Evolutionary conservation across 1,140 invertebrate species (phyloP).

Genomic region (Chironomus striatipennis): DNA sequence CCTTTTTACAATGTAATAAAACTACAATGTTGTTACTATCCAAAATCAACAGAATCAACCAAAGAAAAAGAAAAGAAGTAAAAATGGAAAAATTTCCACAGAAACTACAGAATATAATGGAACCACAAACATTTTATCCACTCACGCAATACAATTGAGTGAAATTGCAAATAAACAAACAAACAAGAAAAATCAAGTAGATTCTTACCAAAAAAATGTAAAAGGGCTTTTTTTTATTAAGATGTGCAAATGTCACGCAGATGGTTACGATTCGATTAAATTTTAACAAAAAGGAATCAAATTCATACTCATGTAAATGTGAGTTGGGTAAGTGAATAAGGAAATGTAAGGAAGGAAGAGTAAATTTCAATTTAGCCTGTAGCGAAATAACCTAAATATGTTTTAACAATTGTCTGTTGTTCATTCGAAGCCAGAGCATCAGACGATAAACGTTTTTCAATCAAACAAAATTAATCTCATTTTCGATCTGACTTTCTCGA

Average conservation of each 20-base stretch:
- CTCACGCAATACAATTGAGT: slow-evolving; percentile 18
- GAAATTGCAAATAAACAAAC: neutral
- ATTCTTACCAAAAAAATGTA: neutral
- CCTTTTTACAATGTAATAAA: neutral
- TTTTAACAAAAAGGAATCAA: neutral
- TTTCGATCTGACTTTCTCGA: neutral
- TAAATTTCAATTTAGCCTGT: neutral
- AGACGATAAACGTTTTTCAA: neutral
- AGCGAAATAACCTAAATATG: slow-evolving; percentile 15
- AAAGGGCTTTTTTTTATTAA: slow-evolving; percentile 17
- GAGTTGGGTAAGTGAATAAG: neutral
- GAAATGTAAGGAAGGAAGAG: neutral
- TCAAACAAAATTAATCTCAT: slow-evolving; percentile 5
- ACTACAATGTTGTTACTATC: neutral
- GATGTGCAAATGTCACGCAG: slow-evolving; percentile 22
- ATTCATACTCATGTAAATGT: neutral
- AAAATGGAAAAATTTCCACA: neutral
- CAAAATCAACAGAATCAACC: too few relatives aligned
- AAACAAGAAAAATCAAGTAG: neutral
- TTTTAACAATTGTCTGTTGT: neutral
- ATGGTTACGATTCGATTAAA: neutral
- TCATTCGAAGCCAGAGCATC: neutral
- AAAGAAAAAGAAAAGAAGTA: too few relatives aligned
- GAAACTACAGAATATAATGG: neutral
- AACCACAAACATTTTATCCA: slow-evolving; percentile 17